Evolutionary conservation across 2,797 vertebrate genomes (phyloP).

Genomic region (Lerista edwardsae): DNA sequence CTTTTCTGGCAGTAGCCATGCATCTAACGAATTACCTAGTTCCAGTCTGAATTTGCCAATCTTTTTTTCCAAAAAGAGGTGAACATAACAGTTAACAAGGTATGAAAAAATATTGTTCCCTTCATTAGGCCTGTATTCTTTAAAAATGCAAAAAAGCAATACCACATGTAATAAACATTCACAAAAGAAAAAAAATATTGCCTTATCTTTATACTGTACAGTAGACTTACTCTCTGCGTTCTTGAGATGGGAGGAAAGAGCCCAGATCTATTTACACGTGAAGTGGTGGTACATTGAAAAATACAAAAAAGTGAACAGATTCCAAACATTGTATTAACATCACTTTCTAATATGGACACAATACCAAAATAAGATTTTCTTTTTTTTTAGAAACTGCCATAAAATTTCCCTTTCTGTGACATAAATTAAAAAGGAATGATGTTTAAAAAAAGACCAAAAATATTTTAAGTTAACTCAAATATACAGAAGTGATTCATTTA

Average conservation of each 20-base stretch:
- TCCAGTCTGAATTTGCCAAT: constrained; percentile 48
- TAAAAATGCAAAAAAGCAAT: constrained; percentile 73
- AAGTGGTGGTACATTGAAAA: constrained; percentile 72
- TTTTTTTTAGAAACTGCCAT: constrained; percentile 75
- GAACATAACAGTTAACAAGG: constrained; percentile 76
- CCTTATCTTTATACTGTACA: constrained; percentile 72
- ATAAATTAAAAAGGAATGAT: constrained; percentile 88
- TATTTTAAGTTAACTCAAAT: constrained; percentile 96
- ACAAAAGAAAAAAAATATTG: constrained; percentile 71
- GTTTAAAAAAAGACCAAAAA: constrained; percentile 84
- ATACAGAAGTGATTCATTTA: constrained; percentile 96
- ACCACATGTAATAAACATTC: constrained; percentile 82
- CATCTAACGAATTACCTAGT: background rate
- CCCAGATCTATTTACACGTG: constrained; percentile 72
- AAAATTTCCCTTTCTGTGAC: constrained; percentile 86
- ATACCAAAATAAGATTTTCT: constrained; percentile 63
- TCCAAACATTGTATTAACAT: constrained; percentile 80
- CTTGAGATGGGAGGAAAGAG: constrained; percentile 67
- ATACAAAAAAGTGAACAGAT: constrained; percentile 72
- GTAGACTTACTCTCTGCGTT: constrained; percentile 69
- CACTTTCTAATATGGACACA: constrained; percentile 73
- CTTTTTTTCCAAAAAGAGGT: constrained; percentile 59
- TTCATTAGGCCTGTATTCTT: constrained; percentile 89
- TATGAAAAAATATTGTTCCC: constrained; percentile 85
- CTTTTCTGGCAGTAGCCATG: background rate